These are phyloP conservation scores for Labeo catla DNA, from an alignment of 2,113 vertebrate species.

Conservation along the genomic window DNA sequence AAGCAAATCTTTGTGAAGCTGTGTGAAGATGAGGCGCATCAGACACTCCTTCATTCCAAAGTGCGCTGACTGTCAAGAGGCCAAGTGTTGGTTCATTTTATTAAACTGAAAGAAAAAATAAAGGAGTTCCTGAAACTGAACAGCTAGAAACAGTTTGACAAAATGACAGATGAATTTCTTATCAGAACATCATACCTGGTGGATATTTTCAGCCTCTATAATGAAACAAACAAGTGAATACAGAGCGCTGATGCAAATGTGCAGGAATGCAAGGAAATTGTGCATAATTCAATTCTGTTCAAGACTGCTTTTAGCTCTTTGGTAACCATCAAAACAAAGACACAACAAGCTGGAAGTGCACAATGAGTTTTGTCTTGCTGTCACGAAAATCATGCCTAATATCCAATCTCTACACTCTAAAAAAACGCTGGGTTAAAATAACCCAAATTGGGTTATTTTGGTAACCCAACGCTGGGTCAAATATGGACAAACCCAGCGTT, in stretches of 20 bases:
- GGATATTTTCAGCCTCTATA: not conserved
- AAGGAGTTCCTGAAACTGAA: not conserved
- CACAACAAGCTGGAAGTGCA: not conserved
- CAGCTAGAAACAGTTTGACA: not conserved
- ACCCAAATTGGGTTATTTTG: no score
- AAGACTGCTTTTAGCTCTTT: not conserved
- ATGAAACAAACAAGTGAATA: not conserved
- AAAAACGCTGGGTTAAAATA: no score
- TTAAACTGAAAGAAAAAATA: constrained; percentile 2
- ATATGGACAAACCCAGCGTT: no score
- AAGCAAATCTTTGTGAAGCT: not conserved
- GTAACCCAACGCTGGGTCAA: no score
- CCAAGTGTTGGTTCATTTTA: not conserved
- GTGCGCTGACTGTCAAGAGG: not conserved
- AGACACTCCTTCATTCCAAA: not conserved
- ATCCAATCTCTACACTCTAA: not conserved
- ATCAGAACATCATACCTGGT: not conserved
- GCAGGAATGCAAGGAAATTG: constrained; percentile 1
- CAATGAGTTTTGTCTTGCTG: not conserved
- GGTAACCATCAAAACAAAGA: not conserved
- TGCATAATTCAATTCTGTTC: no score
- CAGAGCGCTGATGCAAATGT: not conserved
- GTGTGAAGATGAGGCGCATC: not conserved
- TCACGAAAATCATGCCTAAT: not conserved
- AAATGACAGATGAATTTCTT: not conserved